Evolutionary conservation across 2,113 vertebrate genomes (phyloP), one percentile per base, ranked within the genome.

Genomic region (Pterocles gutturalis): DNA sequence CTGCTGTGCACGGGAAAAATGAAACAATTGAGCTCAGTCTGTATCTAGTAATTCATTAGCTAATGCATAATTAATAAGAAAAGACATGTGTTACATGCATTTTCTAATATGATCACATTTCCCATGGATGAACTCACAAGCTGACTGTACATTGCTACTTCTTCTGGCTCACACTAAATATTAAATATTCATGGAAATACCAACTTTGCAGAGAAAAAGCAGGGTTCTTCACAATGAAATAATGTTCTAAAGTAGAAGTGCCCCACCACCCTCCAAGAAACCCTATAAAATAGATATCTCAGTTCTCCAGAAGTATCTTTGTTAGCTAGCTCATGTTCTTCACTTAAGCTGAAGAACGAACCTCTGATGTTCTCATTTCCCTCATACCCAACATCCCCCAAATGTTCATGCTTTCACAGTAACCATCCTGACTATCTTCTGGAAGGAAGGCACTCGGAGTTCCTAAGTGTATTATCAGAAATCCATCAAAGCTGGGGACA

Each of bases 21-120:
- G 71, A 51, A 92, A 90, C 54, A 38, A 54, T 4, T 51, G 53
- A 92, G 60, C n/a, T 86, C 43, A 29, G 69, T 16, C 60, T 34
- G 20, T 7, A 46, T 15, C 17, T 62, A 71, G 48, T 45, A 79
- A 84, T 89, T 65, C 57, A 79, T 91, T 87, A 79, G 48, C 43
- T 46, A 48, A 31, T 96, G 65, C 80, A 49, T 95, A 92, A 94
- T 95, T 89, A 91, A 95, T 91, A 76, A 75, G 83, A 58, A 87
- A 66, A 0, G 7, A 53, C 29, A 9, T 31, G 26, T 45, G 79
- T 61, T 91, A 81, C 89, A 24, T 78, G 70, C 87, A 65, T 87
- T 95, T 86, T 84, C 65, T 81, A 88, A 24, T 49, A 76, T 4
- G 60, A 83, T 55, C 36, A 19, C 38, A 10, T 54, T 84, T 94